Evolutionary conservation across 1,140 invertebrate species (phyloP), one percentile per base, ranked within the genome.

Genomic region (Sipha flava): DNA sequence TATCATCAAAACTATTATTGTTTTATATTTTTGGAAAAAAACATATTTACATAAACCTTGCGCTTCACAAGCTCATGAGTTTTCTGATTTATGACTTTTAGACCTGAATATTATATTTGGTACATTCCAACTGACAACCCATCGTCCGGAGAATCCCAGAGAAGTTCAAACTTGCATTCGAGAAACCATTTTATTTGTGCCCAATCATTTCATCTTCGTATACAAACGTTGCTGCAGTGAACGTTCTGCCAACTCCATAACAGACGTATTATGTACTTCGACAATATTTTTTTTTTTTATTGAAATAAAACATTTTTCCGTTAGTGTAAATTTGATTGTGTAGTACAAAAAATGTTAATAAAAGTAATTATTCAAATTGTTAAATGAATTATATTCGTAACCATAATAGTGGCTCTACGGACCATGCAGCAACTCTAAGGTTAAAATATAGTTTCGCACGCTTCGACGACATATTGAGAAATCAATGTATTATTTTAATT

Each of bases 1-100:
- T 68, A 6, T 68, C 31, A 18, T 45, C 14, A 12, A 21, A 14
- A 40, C 16, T 40, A 26, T 68, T 43, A 16, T 26, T 66, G 21
- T 68, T 68, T 45, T n/a, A 12, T 70, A 31, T 77, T 43, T 75
- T 54, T 0, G 12, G 23, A 10, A 29, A 68, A 43, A 77, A 59
- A 7, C 7, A 16, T 23, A 59, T 77, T 77, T 77, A 18, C 21
- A 59, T 43, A 40, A 40, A 77, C 18, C 47, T 54, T 4, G n/a
- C 40, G 34, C 31, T 37, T 29, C n/a, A 18, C 14, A 14, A 29
- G 7, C 73, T 77, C 49, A 14, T 23, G 72, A 49, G 26, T 77
- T 77, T 26, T 40, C 31, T 57, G 73, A 77, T 77, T 77, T 77
- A 77, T 77, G 73, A 77, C 49, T 57, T 59, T 77, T 40, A 43